phyloP scores from a whole-genome alignment of 64 coral and sea anemone species.

The Actinia tenebrosa region DNA sequence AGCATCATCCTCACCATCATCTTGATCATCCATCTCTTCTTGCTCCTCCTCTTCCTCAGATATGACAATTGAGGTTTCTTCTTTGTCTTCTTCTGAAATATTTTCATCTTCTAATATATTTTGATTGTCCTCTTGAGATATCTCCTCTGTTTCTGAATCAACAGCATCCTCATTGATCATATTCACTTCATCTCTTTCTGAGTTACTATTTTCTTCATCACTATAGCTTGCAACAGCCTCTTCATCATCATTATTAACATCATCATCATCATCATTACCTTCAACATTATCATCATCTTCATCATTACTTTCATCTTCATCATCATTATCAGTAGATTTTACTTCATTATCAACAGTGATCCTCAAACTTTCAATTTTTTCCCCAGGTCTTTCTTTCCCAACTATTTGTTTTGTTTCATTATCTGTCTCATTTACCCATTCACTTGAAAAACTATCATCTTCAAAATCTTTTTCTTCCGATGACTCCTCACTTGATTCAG shows the following conservation, averaged over 20 bases:
- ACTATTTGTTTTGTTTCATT: neutral
- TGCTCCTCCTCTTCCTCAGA: neutral
- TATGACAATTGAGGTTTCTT: neutral
- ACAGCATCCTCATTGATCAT: neutral
- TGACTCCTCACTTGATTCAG: constrained; percentile 7
- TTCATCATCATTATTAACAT: neutral
- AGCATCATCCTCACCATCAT: neutral
- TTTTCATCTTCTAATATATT: neutral
- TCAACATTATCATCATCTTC: constrained; percentile 7
- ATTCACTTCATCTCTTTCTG: neutral
- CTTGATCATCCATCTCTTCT: neutral
- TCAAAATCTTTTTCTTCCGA: constrained; percentile 17
- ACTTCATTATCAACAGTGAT: constrained; percentile 24
- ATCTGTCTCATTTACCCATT: neutral
- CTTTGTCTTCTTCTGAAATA: constrained; percentile 5
- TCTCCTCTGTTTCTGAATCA: neutral
- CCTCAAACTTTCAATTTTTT: constrained; percentile 16
- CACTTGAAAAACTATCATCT: neutral
- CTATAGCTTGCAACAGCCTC: neutral
- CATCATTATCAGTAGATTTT: neutral
- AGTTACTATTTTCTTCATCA: constrained; percentile 8
- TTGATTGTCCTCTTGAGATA: neutral
- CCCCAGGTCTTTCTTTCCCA: neutral
- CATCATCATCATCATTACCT: neutral
- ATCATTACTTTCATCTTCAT: neutral